phyloP scores from a whole-genome alignment of 2,113 vertebrate species.

The Corvus hawaiiensis region DNA sequence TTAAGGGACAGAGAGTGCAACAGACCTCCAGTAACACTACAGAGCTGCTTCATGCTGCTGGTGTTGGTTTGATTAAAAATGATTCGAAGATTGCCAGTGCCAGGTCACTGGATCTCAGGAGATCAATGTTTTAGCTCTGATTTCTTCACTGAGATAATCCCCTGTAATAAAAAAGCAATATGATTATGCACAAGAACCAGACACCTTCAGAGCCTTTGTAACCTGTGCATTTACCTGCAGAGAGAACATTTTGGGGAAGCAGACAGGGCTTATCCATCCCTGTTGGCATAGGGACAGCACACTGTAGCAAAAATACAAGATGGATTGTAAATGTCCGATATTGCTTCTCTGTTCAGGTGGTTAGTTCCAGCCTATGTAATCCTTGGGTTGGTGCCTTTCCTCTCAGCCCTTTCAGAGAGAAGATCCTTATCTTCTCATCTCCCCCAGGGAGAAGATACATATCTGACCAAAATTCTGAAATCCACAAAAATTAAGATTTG shows the following conservation, averaged over 20 bases:
- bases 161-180: neutral
- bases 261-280: neutral
- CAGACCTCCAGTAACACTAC: neutral
- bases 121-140: neutral
- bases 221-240: neutral
- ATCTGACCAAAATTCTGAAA: neutral
- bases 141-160: neutral
- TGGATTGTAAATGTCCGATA: neutral
- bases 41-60: neutral
- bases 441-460: neutral
- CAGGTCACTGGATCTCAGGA: neutral
- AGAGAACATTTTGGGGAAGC: neutral
- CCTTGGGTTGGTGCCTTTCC: neutral
- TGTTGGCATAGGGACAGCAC: neutral
- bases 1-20: neutral
- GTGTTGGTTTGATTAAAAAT: neutral
- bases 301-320: neutral
- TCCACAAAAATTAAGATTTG: neutral
- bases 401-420: neutral
- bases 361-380: neutral
- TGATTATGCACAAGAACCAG: neutral
- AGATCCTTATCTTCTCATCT: neutral
- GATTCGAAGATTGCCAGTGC: neutral
- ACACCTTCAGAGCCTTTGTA: neutral
- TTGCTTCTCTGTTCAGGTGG: neutral